Percentiles rank a stretch among this genome's conserved stretches.
phyloP scores from a whole-genome alignment of 2,797 vertebrate species.

The Phrynocephalus forsythii region DNA sequence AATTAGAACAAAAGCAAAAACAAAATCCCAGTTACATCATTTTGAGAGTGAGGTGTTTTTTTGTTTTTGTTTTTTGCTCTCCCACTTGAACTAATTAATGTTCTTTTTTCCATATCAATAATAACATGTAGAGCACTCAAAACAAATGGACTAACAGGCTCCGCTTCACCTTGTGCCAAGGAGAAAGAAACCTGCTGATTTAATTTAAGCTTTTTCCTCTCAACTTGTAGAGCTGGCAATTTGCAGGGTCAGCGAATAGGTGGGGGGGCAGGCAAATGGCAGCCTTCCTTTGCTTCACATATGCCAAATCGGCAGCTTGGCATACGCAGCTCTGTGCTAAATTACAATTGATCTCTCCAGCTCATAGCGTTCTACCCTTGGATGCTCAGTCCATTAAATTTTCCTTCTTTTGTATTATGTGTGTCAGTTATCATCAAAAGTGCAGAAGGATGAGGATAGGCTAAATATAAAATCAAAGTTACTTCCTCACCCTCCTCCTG shows the following conservation, averaged over 20 bases:
- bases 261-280: not conserved
- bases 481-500: not conserved
- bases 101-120: constrained; percentile 32
- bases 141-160: constrained; percentile 48
- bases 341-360: constrained; percentile 24
- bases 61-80: not conserved
- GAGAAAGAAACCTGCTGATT: constrained; percentile 47
- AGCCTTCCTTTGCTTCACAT: not conserved
- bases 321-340: constrained; percentile 52
- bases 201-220: constrained; percentile 38
- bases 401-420: constrained; percentile 32
- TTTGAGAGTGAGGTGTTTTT: not conserved
- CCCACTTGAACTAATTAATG: constrained; percentile 58
- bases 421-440: not conserved
- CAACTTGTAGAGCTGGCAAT: constrained; percentile 2
- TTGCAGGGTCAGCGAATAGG: constrained; percentile 14
- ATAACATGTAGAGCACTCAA: constrained; percentile 54
- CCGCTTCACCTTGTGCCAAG: constrained; percentile 56
- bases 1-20: not conserved
- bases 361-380: constrained; percentile 27
- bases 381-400: constrained; percentile 41
- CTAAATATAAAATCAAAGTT: not conserved
- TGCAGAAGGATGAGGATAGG: not conserved
- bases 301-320: constrained; percentile 32
- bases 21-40: constrained; percentile 15